Evolutionary conservation across 92 coral and sea anemone species (phyloP).

Genomic region (Metridium senile): DNA sequence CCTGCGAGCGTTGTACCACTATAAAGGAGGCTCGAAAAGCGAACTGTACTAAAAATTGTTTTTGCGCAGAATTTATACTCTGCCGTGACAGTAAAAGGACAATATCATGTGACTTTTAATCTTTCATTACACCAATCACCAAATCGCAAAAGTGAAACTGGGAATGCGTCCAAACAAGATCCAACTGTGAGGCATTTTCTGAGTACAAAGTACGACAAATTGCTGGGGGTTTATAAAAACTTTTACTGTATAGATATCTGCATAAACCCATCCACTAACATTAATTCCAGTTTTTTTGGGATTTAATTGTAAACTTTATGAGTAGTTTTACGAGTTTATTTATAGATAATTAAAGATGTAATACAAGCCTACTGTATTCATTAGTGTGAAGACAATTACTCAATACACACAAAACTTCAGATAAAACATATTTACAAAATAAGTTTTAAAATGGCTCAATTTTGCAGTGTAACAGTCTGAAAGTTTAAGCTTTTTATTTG

Average conservation of each 20-base stretch:
- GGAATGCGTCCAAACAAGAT: conserved; percentile 32
- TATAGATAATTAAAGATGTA: neutral
- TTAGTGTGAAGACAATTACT: neutral
- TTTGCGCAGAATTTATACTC: neutral
- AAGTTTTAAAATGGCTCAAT: too few relatives aligned
- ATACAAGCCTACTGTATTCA: neutral
- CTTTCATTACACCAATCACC: conserved; percentile 16
- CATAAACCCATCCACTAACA: neutral
- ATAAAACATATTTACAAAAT: neutral
- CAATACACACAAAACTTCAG: neutral
- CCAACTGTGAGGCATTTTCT: conserved; percentile 16
- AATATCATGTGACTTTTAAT: conserved; percentile 24
- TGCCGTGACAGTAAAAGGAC: neutral
- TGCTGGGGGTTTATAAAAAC: conserved; percentile 17
- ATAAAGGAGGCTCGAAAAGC: neutral
- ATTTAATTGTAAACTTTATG: neutral
- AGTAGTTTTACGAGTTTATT: neutral
- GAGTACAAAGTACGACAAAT: conserved; percentile 27
- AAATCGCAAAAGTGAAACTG: neutral
- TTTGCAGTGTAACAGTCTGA: too few relatives aligned
- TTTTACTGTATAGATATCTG: neutral
- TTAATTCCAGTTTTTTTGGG: neutral
- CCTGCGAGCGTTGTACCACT: conserved; percentile 8
- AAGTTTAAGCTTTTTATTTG: neutral
- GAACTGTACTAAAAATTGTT: too few relatives aligned